These are phyloP conservation scores for Molossus molossus DNA, from an alignment of 2,797 vertebrate genomes.

Conservation along the genomic window DNA sequence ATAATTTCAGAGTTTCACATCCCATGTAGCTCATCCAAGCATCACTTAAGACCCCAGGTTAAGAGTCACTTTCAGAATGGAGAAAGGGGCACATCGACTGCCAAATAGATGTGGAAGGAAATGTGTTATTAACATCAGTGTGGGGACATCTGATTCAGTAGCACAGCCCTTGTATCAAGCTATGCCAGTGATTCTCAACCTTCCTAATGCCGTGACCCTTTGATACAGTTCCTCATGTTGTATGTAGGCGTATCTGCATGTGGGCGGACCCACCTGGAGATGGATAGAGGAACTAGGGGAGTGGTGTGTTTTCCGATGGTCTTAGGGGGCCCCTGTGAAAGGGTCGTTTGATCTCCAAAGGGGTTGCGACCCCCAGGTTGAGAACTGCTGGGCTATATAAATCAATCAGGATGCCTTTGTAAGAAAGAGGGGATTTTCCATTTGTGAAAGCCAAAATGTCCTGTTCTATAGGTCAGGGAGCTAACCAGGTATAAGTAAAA, in stretches of 20 bases:
- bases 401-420: background rate
- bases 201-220: too few relatives aligned
- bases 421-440: constrained; percentile 7
- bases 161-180: background rate
- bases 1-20: constrained; percentile 37
- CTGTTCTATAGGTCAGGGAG: background rate
- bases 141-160: background rate
- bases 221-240: too few relatives aligned
- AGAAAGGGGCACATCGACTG: background rate
- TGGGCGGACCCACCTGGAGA: too few relatives aligned
- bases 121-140: background rate
- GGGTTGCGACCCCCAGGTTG: too few relatives aligned
- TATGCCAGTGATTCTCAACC: background rate
- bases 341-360: too few relatives aligned
- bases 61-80: background rate
- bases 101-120: background rate
- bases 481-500: constrained; percentile 27
- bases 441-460: background rate
- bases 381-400: background rate
- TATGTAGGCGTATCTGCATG: too few relatives aligned
- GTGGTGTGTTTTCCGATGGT: too few relatives aligned
- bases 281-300: too few relatives aligned
- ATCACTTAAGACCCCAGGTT: constrained; percentile 28
- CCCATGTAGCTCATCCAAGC: background rate
- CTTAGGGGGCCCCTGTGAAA: too few relatives aligned